A percentile compares a stretch with the other conserved stretches of the same genome.
These are phyloP conservation scores for Prosapia bicincta DNA, from an alignment of 2,888 invertebrate species.

Conservation along the genomic window DNA sequence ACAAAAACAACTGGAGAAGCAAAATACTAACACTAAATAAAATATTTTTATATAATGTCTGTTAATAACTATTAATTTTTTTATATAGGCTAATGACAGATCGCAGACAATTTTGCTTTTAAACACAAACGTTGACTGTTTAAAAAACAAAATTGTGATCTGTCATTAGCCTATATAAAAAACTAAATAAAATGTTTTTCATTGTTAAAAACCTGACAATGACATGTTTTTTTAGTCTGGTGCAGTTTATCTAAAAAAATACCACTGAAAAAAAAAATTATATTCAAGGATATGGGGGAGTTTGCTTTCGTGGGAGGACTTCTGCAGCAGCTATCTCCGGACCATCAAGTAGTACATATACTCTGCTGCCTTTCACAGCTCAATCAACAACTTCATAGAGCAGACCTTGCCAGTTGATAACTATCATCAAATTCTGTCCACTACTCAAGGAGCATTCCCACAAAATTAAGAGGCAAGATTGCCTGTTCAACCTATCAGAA, in stretches of 20 bases:
- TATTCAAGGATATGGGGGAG: slow-evolving; percentile 18
- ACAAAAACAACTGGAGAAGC: slow-evolving; percentile 14
- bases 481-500: not conserved
- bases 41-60: too few relatives aligned
- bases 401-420: slow-evolving; percentile 15
- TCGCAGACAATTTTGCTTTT: too few relatives aligned
- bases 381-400: not conserved
- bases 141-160: too few relatives aligned
- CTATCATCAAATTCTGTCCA: slow-evolving; percentile 3
- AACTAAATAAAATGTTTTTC: too few relatives aligned
- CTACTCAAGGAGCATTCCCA: not conserved
- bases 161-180: too few relatives aligned
- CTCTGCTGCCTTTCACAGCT: slow-evolving; percentile 10
- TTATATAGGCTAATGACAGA: too few relatives aligned
- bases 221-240: slow-evolving; percentile 26
- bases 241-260: slow-evolving; percentile 15
- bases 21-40: slow-evolving; percentile 9
- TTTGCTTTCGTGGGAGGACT: slow-evolving; percentile 18
- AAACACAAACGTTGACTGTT: too few relatives aligned
- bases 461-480: slow-evolving; percentile 2
- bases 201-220: slow-evolving; percentile 18
- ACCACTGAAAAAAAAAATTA: slow-evolving; percentile 10
- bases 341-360: slow-evolving; percentile 4
- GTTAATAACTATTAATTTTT: too few relatives aligned
- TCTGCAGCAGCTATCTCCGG: slow-evolving; percentile 9